Base-by-base conservation (phyloP, 2,888 invertebrate species). In the Dusona sp. region DNA sequence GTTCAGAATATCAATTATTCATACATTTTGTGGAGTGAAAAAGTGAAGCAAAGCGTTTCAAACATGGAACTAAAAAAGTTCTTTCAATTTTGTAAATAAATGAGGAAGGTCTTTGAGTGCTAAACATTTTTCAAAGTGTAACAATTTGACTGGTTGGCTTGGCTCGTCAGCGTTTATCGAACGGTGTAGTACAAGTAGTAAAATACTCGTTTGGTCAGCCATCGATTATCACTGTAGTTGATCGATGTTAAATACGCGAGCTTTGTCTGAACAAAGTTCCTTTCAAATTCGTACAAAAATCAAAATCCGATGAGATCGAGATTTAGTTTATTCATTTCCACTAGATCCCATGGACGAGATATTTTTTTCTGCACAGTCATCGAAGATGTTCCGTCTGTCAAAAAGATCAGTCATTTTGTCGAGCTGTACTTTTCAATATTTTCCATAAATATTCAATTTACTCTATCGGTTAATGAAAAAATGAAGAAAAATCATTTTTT, bases 161-260 rank as follows among this genome's bases (percentile, higher is more conserved):
- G 8, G 9, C 11, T 25, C 45, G 25, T 45, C 7, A 4, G 19
- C 57, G 29, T 42, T 74, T 7, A 16, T 42, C 19, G 33, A 54
- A 19, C 45, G 22, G 2, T 13, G 51, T 16, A n/a, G 9, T 29
- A n/a, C 84, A 85, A 90, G 90, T 90, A 89, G 90, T 89, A 90
- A 89, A 81, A 73, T 79, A 42, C 88, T 82, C 81, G 86, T 90
- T 79, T 29, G 83, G 89, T 90, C 90, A 90, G 90, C 88, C 90
- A 87, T 83, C 88, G n/a, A 77, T 61, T 61, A 16, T 22, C 25
- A 51, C 36, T 19, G 25, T 3, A 29, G 13, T 42, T 25, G 38
- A 25, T n/a, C 42, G 57, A 33, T 33, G n/a, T 33, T 16, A 2
- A 33, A 3, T 11, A 11, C 64, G 45, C 16, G 29, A 42, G 42